Evolutionary conservation across 2,797 vertebrate genomes (phyloP).

Genomic region (Rhodeus uyekii): DNA sequence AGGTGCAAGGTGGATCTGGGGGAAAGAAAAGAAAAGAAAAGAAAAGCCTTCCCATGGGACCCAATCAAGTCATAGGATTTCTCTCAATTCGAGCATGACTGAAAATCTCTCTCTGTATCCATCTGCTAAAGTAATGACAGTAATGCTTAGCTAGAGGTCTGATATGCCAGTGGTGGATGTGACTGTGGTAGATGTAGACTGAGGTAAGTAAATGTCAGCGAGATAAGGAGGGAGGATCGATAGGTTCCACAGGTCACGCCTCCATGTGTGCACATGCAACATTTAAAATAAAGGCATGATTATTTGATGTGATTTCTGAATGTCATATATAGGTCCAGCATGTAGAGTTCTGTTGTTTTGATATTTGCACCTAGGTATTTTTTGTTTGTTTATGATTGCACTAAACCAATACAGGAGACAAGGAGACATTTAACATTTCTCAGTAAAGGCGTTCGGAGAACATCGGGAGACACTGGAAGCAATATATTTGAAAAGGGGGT

Average conservation of each 20-base stretch:
- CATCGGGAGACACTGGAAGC: too few relatives aligned
- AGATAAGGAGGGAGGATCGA: conserved; percentile 32
- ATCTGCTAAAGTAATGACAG: conserved; percentile 76
- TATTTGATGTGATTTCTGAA: conserved; percentile 39
- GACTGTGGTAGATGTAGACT: conserved; percentile 64
- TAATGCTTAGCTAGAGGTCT: conserved; percentile 77
- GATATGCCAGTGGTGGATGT: conserved; percentile 72
- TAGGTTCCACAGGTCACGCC: conserved; percentile 34
- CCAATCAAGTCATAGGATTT: conserved; percentile 43
- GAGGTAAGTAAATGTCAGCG: conserved; percentile 78
- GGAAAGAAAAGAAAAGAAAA: background rate
- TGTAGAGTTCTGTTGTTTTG: conserved; percentile 1
- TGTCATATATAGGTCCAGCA: conserved; percentile 20
- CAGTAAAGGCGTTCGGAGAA: background rate
- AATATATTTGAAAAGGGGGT: too few relatives aligned
- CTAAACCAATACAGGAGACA: background rate
- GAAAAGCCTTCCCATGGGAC: conserved; percentile 9
- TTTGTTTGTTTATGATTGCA: background rate
- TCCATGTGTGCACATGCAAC: conserved; percentile 40
- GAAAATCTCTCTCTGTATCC: conserved; percentile 5
- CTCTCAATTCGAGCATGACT: conserved; percentile 25
- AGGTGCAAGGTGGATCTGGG: background rate
- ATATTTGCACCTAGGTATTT: conserved; percentile 1
- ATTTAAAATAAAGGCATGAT: conserved; percentile 46
- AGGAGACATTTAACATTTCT: background rate